phyloP scores from a whole-genome alignment of 92 coral and sea anemone genomes.

The Epizoanthus fatuus region DNA sequence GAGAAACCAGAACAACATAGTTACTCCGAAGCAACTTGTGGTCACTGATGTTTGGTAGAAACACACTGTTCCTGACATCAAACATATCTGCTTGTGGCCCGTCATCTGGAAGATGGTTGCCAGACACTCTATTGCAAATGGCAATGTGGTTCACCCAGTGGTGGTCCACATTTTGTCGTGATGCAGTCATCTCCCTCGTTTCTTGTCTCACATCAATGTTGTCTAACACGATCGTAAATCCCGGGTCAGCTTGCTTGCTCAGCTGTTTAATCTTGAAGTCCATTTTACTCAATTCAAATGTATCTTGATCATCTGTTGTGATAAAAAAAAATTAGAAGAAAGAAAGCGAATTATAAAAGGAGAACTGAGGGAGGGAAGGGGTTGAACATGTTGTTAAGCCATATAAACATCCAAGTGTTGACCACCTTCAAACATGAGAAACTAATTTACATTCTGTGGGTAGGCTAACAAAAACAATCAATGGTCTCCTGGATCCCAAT shows the following conservation, averaged over 20 bases:
- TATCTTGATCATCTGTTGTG: not conserved
- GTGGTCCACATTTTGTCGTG: constrained; percentile 52
- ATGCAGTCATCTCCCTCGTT: constrained; percentile 61
- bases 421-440: too few relatives aligned
- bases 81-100: not conserved
- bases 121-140: constrained; percentile 59
- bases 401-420: too few relatives aligned
- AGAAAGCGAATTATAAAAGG: too few relatives aligned
- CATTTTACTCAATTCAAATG: not conserved
- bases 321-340: not conserved
- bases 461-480: too few relatives aligned
- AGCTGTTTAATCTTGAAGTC: not conserved
- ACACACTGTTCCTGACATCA: not conserved
- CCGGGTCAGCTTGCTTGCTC: constrained; percentile 18
- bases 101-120: constrained; percentile 14
- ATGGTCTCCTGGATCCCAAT: too few relatives aligned
- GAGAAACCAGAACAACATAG: constrained; percentile 62
- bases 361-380: not conserved
- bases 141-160: constrained; percentile 76
- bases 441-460: too few relatives aligned
- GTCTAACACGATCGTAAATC: constrained; percentile 63
- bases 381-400: not conserved
- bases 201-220: constrained; percentile 55
- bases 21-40: constrained; percentile 60
- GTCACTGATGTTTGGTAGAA: constrained; percentile 58